Evolutionary conservation across 30 jellyfish, hydroid and myxozoan species (phyloP), one percentile per base, ranked within the genome.

Genomic region (Mastigias papua): DNA sequence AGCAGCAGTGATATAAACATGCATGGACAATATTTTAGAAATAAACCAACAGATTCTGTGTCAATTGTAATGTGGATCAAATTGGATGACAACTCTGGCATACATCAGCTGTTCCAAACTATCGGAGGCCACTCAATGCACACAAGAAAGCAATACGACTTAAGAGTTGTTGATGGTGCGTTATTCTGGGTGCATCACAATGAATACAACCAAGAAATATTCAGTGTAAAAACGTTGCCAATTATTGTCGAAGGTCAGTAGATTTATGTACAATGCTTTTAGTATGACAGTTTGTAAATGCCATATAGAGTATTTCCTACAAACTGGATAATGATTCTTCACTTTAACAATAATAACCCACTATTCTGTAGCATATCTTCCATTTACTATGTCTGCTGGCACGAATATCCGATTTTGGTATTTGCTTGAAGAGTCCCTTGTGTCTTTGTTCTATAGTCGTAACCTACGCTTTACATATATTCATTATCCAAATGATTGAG

Each of bases 91-190:
- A 82, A 93, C 48, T 72, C 92, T 5, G 98, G 98, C 60, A 88
- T 67, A 29, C 98, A 93, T 80, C 89, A 84, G 54, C 76, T 93
- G 86, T 93, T 93, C 79, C 92, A 73, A 42, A 93, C 98, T 19
- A 73, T 81, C 63, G 98, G 98, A 22, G 98, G 98, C 48, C 98
- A 93, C 79, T 93, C 98, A 23, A 93, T 93, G 98, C 98, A 93
- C 70, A 93, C 98, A 30, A 92, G 89, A 30, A 80, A 82, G 69
- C 98, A 93, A 65, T 93, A 87, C 74, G 98, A 93, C 61, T 76
- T 93, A 54, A 87, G 98, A 48, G 95, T 93, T 20, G 77, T 30
- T 30, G 98, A 93, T 28, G 98, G 98, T 30, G 92, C 92, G 42
- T n/a, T 93, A 61, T 72, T 87, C 58, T 93, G 98, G 98, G 75